Evolutionary conservation across 2,113 vertebrate genomes (phyloP), one percentile per base, ranked within the genome.

Genomic region (Eudyptes chrysolophus): DNA sequence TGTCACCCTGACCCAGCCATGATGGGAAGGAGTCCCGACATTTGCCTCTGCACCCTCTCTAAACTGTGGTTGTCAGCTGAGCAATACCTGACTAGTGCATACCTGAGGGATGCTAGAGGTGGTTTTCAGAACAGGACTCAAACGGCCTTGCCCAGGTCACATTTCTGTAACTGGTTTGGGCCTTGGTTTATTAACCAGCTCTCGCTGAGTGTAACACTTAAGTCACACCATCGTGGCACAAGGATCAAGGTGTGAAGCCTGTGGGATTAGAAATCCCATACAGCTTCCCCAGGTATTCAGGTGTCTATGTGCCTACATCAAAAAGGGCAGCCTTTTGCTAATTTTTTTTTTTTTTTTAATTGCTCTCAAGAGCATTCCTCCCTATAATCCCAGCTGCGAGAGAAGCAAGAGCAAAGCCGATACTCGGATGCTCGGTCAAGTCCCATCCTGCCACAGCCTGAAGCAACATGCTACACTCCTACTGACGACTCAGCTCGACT

Each of bases 11-110:
- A 84, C 62, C 52, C 3, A 0, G 48, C 74, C 72, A 36, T 0
- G 1, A n/a, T 2, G 4, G 54, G 40, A 86, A 62, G 44, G 40
- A 80, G 42, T 51, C 90, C 80, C 71, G 42, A n/a, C 38, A 30
- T 82, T 66, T 55, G 20, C 62, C 57, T 72, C 90, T 86, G 86
- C 78, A 74, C 90, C 77, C 90, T 91, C 40, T 61, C 77, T 78
- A 80, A 96, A 34, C 57, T 69, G 27, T 72, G 78, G 69, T 34
- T 95, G 84, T 55, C 3, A 6, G 42, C 57, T 96, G 88, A 93
- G 72, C 70, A 58, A 87, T 66, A 24, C 57, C 65, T 97, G 87
- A 95, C 55, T 92, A 94, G 78, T 5, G 9, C 84, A 77, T 72
- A 66, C 70, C 19, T 70, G 75, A 84, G 62, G 70, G 78, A 76